Percentiles rank a stretch among this genome's conserved stretches.
These are phyloP conservation scores for Brachyptera risi DNA, from an alignment of 2,888 invertebrate species.

Conservation along the genomic window DNA sequence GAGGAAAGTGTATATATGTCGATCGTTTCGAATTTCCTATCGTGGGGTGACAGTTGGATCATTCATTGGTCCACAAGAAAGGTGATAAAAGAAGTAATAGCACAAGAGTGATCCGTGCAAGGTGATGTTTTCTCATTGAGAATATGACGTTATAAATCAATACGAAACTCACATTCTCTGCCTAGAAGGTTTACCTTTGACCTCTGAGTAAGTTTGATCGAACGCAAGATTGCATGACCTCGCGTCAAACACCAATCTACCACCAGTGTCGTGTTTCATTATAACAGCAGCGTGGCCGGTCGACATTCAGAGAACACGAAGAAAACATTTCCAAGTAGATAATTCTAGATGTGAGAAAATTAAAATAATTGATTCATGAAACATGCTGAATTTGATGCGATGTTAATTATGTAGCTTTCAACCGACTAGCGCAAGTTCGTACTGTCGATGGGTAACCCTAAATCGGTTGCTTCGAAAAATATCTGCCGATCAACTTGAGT, in stretches of 20 bases:
- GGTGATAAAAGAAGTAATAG: background rate
- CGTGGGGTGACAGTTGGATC: background rate
- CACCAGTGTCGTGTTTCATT: background rate
- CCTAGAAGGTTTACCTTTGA: background rate
- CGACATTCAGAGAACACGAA: too few relatives aligned
- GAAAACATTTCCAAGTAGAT: too few relatives aligned
- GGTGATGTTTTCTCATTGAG: slow-evolving; percentile 9
- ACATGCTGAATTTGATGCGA: too few relatives aligned
- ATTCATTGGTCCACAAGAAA: background rate
- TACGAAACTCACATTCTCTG: background rate
- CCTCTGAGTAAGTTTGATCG: slow-evolving; percentile 4
- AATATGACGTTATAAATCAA: slow-evolving; percentile 6
- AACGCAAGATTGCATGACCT: background rate
- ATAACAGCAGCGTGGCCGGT: background rate
- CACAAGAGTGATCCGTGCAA: slow-evolving; percentile 1
- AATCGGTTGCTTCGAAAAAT: too few relatives aligned
- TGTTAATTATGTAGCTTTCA: too few relatives aligned
- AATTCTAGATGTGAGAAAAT: too few relatives aligned
- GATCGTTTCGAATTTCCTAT: too few relatives aligned
- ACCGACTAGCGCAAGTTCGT: too few relatives aligned
- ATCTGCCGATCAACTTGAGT: too few relatives aligned
- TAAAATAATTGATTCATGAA: too few relatives aligned
- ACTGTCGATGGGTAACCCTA: too few relatives aligned
- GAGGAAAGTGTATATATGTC: too few relatives aligned
- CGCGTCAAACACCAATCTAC: slow-evolving; percentile 2